A percentile compares a stretch with the other conserved stretches of the same genome.
These are phyloP conservation scores for Monopis laevigella DNA, from an alignment of 2,888 invertebrate genomes.

Conservation along the genomic window DNA sequence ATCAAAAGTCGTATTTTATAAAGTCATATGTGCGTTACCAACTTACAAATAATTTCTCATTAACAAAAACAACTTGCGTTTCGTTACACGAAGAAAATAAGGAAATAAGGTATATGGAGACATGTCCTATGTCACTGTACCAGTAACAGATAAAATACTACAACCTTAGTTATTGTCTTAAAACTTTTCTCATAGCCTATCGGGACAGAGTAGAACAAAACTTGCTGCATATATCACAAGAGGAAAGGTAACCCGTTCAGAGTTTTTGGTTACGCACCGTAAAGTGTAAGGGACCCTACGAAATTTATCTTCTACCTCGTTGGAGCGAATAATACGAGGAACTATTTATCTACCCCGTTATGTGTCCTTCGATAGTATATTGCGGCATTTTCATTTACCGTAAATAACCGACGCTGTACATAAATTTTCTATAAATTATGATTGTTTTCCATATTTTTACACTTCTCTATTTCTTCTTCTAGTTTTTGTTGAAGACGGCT, in stretches of 20 bases:
- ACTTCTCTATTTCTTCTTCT: too few species aligned
- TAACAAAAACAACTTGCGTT: too few species aligned
- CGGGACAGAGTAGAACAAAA: conserved; percentile 13
- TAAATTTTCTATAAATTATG: conserved; percentile 1
- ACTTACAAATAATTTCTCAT: too few species aligned
- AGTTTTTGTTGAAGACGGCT: too few species aligned
- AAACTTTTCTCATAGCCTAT: conserved; percentile 9
- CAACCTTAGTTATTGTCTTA: neutral
- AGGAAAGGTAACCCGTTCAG: conserved; percentile 31
- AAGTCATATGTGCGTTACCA: too few species aligned
- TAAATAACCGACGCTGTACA: conserved; percentile 7
- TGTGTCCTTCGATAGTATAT: conserved; percentile 11
- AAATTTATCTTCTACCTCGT: conserved; percentile 47
- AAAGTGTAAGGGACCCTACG: conserved; percentile 39
- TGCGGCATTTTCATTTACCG: conserved; percentile 12
- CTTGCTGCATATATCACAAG: conserved; percentile 28
- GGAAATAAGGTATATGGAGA: too few species aligned
- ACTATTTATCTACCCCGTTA: conserved; percentile 33
- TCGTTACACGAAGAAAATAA: too few species aligned
- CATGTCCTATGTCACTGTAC: neutral
- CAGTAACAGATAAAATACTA: neutral
- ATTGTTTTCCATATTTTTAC: too few species aligned
- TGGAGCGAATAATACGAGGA: conserved; percentile 47
- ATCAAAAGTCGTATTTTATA: too few species aligned
- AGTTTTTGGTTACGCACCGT: conserved; percentile 33